Conservation (phyloP, 2,113 vertebrate species). For the Prunella fulvescens region DNA sequence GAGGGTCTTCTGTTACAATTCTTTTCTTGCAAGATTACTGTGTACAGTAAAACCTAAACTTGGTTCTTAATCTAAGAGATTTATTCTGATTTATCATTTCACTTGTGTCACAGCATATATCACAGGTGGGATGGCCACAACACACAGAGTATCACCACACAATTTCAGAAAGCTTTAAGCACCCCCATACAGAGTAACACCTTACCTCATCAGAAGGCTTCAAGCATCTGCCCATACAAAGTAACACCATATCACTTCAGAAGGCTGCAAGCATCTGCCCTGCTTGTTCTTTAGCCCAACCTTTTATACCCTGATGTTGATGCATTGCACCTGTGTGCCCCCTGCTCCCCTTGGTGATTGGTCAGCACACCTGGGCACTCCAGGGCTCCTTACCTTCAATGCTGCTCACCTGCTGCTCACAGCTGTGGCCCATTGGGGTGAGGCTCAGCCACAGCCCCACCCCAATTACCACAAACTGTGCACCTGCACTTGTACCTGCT, state of each 20-base stretch:
- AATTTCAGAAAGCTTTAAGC: too few relatives aligned
- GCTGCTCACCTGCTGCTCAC: neutral
- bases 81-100: neutral
- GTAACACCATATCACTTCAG: neutral
- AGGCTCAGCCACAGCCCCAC: neutral
- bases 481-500: neutral
- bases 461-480: neutral
- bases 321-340: neutral
- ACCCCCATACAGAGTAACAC: too few relatives aligned
- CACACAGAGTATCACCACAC: neutral
- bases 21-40: neutral
- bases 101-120: neutral
- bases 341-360: neutral
- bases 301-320: neutral
- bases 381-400: neutral
- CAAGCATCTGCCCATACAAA: accelerated
- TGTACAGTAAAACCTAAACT: neutral
- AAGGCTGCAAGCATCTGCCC: neutral
- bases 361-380: neutral
- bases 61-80: neutral
- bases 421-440: neutral
- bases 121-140: neutral
- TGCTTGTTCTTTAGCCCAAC: neutral
- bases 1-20: neutral
- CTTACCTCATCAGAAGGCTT: neutral